Evolutionary conservation across 2,888 invertebrate species (phyloP), one percentile per base, ranked within the genome.

Genomic region (Toxonevra muliebris): DNA sequence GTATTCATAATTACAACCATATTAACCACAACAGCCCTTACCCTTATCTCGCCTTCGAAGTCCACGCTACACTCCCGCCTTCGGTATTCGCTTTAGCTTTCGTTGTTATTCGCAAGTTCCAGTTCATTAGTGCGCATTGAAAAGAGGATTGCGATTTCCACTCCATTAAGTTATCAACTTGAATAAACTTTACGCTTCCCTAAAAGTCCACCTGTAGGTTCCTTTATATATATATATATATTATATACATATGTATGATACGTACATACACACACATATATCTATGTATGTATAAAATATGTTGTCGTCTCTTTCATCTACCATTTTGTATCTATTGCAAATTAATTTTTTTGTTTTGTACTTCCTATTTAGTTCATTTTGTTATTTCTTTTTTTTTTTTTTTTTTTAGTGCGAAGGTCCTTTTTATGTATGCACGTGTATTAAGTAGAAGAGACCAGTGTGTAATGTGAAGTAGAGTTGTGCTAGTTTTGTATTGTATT

Each of bases 81-180:
- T 40, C n/a, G 11, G 50, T 10, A 41, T 9, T n/a, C 1, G 11
- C n/a, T 40, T 41, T 12, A 19, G 4, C 17, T 17, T 1, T 53
- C 5, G 1, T 12, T 42, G 15, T 30, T 52, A 58, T 66, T 68
- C 71, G 74, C 69, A 58, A 52, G 75, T 80, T 81, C 80, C 80
- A 75, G 80, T 79, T 80, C 80, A 80, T 71, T 80, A 80, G 81
- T 78, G 81, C 81, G 70, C 64, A 69, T 58, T 63, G 80, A 76
- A 77, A 78, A 54, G 43, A 76, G 42, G 76, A 73, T 77, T 73
- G 74, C 75, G 78, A 74, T 81, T 80, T 81, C 80, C 80, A 80
- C 78, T 75, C 81, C 80, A 80, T 80, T 80, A 80, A 80, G 74
- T 79, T 77, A 78, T 80, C 79, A 79, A 77, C 76, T 79, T 76